Conservation (phyloP, 2,113 vertebrate genomes). For the Gobio gobio region DNA sequence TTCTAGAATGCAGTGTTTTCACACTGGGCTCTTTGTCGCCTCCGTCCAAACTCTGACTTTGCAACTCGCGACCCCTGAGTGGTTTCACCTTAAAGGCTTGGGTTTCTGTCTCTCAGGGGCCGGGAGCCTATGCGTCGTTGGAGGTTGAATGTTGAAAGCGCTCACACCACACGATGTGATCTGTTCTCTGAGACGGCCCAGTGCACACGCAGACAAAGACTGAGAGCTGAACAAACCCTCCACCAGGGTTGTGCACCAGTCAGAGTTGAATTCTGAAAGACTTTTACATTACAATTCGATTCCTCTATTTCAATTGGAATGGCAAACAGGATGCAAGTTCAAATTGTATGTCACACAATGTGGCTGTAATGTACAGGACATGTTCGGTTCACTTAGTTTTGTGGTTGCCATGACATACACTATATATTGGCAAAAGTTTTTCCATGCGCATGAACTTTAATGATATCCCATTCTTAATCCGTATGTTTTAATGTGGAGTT, state of each 20-base stretch:
- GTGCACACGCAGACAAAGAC: constrained; percentile 2
- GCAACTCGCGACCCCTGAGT: constrained; percentile 66
- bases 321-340: neutral
- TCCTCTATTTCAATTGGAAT: neutral
- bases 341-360: neutral
- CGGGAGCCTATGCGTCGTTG: constrained; percentile 16
- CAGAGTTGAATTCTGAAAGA: neutral
- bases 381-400: no score
- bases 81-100: constrained; percentile 66
- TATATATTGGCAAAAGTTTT: no score
- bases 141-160: constrained; percentile 29
- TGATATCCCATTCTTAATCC: no score
- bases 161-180: neutral
- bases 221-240: neutral
- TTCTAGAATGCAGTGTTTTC: constrained; percentile 1
- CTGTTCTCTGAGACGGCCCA: neutral
- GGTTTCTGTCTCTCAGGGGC: constrained; percentile 64
- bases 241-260: neutral
- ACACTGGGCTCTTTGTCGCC: constrained; percentile 71
- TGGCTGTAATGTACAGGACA: no score
- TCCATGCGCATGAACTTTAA: no score
- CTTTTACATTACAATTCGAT: neutral
- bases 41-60: constrained; percentile 58
- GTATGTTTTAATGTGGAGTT: no score
- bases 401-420: no score